Percentiles rank a stretch among this genome's conserved stretches.
Evolutionary conservation across 2,888 invertebrate genomes (phyloP).

Genomic region (Napeogenes sylphis): DNA sequence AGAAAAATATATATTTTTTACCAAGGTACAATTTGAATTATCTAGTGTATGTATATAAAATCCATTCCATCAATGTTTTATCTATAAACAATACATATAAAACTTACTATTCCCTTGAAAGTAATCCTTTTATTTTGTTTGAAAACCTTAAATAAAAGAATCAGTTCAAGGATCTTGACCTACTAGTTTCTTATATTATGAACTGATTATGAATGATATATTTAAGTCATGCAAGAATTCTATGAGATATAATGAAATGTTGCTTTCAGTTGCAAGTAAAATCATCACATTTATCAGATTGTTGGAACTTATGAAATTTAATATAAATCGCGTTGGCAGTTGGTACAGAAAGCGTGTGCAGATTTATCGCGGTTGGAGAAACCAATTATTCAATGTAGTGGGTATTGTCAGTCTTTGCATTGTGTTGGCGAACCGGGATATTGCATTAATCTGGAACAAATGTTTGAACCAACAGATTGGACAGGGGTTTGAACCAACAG

Average conservation of each 20-base stretch:
- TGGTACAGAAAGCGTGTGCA: conserved; percentile 19
- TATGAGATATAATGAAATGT: too few relatives aligned
- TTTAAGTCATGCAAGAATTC: too few relatives aligned
- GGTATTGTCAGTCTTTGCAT: conserved; percentile 22
- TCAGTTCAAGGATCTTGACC: background rate
- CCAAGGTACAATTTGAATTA: background rate
- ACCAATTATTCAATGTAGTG: conserved; percentile 34
- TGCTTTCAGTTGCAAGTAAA: background rate
- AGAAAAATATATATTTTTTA: too few relatives aligned
- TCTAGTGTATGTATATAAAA: conserved; percentile 52
- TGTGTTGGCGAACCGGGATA: conserved; percentile 1
- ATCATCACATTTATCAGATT: background rate
- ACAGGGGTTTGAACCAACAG: background rate
- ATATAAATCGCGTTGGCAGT: conserved; percentile 25
- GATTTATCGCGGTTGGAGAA: conserved; percentile 27
- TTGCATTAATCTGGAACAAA: conserved; percentile 5
- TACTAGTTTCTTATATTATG: background rate
- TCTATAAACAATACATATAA: conserved; percentile 63
- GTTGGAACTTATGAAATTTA: conserved; percentile 13
- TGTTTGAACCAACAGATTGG: background rate
- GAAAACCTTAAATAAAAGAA: conserved; percentile 34
- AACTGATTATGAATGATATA: too few relatives aligned
- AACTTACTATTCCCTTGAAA: conserved; percentile 66
- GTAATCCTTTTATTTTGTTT: conserved; percentile 59
- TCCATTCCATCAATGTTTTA: conserved; percentile 58